Evolutionary conservation across 1,140 invertebrate species (phyloP).

Genomic region (Gerris buenoi): DNA sequence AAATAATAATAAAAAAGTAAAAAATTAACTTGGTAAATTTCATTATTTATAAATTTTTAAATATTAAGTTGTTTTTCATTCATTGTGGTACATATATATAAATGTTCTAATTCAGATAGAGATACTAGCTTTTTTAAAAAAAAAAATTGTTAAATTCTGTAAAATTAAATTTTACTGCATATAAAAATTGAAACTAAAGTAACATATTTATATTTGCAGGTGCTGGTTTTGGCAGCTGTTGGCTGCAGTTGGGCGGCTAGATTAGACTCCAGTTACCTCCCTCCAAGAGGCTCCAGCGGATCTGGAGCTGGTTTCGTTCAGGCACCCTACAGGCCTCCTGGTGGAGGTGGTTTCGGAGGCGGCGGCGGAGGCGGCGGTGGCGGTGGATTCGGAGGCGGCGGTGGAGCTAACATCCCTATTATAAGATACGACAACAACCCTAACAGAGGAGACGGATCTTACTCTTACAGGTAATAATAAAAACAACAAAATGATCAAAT

Average conservation of each 20-base stretch:
- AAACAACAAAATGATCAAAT: no score
- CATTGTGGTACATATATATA: no score
- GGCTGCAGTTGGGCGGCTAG: constrained; percentile 27
- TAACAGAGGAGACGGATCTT: constrained; percentile 14
- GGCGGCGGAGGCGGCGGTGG: background rate
- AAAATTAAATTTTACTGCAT: no score
- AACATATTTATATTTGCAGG: no score
- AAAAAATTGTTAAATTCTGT: no score
- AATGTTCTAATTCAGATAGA: no score
- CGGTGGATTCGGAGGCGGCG: background rate
- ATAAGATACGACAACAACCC: constrained; percentile 11
- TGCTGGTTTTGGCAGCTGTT: background rate
- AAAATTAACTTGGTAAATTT: no score
- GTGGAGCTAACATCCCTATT: constrained; percentile 1
- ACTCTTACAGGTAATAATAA: constrained; percentile 29
- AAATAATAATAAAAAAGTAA: no score
- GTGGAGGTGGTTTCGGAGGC: background rate
- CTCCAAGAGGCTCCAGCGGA: constrained; percentile 29
- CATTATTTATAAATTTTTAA: no score
- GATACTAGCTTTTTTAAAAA: no score
- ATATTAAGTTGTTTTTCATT: no score
- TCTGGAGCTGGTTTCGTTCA: background rate
- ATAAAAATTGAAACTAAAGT: no score
- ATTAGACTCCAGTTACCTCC: constrained; percentile 44
- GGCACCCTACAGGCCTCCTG: background rate